A percentile compares a stretch with the other conserved stretches of the same genome.
These are phyloP conservation scores for Gymnoscopelus braueri DNA, from an alignment of 2,797 vertebrate genomes.

Conservation along the genomic window DNA sequence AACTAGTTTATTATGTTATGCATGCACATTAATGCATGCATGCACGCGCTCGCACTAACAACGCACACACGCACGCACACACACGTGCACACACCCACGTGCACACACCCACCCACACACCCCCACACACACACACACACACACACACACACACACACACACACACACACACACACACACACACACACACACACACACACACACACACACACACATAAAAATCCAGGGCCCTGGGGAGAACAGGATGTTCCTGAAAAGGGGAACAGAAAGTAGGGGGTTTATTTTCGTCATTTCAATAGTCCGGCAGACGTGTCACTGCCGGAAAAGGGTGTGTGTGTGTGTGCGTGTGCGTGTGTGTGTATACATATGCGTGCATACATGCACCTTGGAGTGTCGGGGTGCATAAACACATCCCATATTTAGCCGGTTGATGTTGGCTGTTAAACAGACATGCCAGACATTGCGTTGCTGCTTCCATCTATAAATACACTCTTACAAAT, in stretches of 20 bases:
- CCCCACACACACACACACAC: too few species aligned
- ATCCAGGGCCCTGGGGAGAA: slow-evolving; percentile 56
- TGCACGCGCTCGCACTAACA: too few species aligned
- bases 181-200: slow-evolving; percentile 22
- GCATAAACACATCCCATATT: slow-evolving; percentile 26
- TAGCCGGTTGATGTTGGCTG: slow-evolving; percentile 31
- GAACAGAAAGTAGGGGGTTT: slow-evolving; percentile 80
- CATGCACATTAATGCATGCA: too few species aligned
- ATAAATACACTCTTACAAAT: slow-evolving; percentile 68
- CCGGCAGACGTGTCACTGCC: slow-evolving; percentile 61
- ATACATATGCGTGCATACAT: slow-evolving; percentile 9
- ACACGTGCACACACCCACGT: neutral
- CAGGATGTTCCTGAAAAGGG: slow-evolving; percentile 81
- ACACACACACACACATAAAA: slow-evolving; percentile 1
- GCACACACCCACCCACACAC: too few species aligned
- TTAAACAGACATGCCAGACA: slow-evolving; percentile 55
- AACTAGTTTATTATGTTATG: too few species aligned
- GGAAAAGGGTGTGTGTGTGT: slow-evolving; percentile 43
- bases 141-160: neutral
- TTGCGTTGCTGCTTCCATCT: slow-evolving; percentile 62
- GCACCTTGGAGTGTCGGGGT: neutral
- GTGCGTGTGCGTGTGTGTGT: slow-evolving; percentile 24
- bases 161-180: neutral
- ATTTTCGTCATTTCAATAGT: slow-evolving; percentile 73
- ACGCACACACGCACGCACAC: neutral